These are phyloP conservation scores for Blastobasis adustella DNA, from an alignment of 2,888 invertebrate genomes.

Conservation along the genomic window DNA sequence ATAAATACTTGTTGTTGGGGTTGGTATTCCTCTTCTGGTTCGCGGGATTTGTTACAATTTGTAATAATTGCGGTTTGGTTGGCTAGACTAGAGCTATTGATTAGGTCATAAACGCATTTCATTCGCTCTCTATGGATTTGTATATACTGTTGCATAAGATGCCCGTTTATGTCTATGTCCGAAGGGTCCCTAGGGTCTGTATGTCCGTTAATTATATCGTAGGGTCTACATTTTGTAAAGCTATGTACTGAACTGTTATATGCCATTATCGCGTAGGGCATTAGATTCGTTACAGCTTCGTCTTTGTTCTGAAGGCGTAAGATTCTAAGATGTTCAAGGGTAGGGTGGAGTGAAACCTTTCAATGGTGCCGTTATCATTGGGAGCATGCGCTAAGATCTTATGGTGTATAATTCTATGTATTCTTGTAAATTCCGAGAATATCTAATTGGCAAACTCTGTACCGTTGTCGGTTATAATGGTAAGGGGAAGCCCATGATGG, in stretches of 20 bases:
- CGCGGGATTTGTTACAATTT: neutral
- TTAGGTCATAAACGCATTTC: neutral
- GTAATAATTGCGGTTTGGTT: too few relatives aligned
- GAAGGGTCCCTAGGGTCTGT: too few relatives aligned
- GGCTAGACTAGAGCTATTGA: neutral
- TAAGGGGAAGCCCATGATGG: conserved; percentile 14
- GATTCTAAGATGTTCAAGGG: neutral
- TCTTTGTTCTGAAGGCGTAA: neutral
- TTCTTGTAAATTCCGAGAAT: neutral
- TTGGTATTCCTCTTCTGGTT: neutral
- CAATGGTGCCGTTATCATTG: conserved; percentile 2
- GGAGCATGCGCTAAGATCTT: neutral
- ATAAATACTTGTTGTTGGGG: neutral
- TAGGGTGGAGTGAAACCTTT: neutral
- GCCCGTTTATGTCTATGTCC: too few relatives aligned
- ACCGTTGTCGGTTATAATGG: conserved; percentile 1
- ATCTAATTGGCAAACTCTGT: conserved; percentile 3
- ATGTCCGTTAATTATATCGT: too few relatives aligned
- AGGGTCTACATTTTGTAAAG: too few relatives aligned
- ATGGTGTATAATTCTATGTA: conserved; percentile 2
- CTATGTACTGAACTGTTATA: too few relatives aligned
- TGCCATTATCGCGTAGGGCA: too few relatives aligned
- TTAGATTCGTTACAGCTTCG: too few relatives aligned
- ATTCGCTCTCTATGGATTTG: too few relatives aligned
- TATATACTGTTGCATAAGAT: too few relatives aligned